Base-by-base conservation (phyloP, 1,140 invertebrate species). In the Procambarus virginalis region DNA sequence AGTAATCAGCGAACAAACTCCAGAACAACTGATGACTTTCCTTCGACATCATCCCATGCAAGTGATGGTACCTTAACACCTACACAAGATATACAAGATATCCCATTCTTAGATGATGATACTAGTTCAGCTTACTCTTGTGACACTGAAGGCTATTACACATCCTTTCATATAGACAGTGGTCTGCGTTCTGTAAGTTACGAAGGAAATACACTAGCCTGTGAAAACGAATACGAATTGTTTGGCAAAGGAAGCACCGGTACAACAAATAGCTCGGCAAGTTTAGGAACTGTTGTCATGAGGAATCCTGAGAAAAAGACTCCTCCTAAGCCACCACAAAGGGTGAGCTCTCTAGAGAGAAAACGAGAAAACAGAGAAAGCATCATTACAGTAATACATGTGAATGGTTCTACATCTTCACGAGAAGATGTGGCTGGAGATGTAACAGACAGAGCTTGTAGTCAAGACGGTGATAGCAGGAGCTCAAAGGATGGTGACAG, bases 101-200 rank as follows among this genome's bases (percentile, higher is more conserved):
- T 96, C 12, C 95, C 95, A 60, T 95, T 95, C 93, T 95, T 96
- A 88, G 97, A 97, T 93, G 97, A 98, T 93, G 98, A 98, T 94
- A 98, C 97, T 5, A 97, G 97, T 93, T 98, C 98, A 0, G 97
- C 98, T 76, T 99, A 98, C 94, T 98, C 98, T 6, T 98, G 98
- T 93, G 98, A 99, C 93, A 98, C 98, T 17, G 98, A 99, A 94
- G 98, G 98, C 14, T 99, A 99, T 94, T 99, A 99, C 94, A 99
- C 98, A 0, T 99, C 98, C 14, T 99, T 99, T 94, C 98, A 99
- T 93, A 96, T 98, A 95, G 98, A 99, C 94, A 98, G 97, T 85
- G 98, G 98, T 2, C 94, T 99, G 75, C 97, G 98, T 49, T 90
- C 86, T 6, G 85, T 91, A 51, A 92, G 89, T 84, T 91, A 91